Percentiles rank a stretch among this genome's conserved stretches.
These are phyloP conservation scores for Ecdyonurus torrentis DNA, from an alignment of 2,888 invertebrate genomes.

Conservation along the genomic window DNA sequence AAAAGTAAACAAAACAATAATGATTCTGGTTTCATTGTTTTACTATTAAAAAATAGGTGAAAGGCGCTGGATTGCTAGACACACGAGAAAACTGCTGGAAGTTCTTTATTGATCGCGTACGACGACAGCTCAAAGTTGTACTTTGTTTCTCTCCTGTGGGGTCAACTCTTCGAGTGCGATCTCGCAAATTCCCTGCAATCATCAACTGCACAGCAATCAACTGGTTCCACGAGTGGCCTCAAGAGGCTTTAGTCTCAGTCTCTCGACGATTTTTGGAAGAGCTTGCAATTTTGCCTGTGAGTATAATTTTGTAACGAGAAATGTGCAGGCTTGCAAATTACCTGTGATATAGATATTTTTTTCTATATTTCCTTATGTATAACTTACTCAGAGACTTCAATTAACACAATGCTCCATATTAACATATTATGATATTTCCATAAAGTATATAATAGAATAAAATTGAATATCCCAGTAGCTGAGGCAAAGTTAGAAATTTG, in stretches of 20 bases:
- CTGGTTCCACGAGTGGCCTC: slow-evolving; percentile 99
- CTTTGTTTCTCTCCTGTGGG: slow-evolving; percentile 96
- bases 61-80: slow-evolving; percentile 78
- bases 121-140: slow-evolving; percentile 79
- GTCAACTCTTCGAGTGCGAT: slow-evolving; percentile 75
- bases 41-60: slow-evolving; percentile 33
- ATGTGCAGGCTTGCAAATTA: too few relatives aligned
- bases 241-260: slow-evolving; percentile 89
- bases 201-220: slow-evolving; percentile 91
- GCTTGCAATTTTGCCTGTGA: slow-evolving; percentile 59
- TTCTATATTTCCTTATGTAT: too few relatives aligned
- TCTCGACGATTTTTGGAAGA: slow-evolving; percentile 75
- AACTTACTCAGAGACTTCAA: too few relatives aligned
- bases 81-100: slow-evolving; percentile 95
- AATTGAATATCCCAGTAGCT: too few relatives aligned
- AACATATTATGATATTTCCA: too few relatives aligned
- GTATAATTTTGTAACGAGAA: too few relatives aligned
- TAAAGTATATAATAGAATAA: too few relatives aligned
- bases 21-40: not conserved
- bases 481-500: too few relatives aligned
- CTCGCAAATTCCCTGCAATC: slow-evolving; percentile 89
- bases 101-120: slow-evolving; percentile 89
- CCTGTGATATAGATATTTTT: too few relatives aligned
- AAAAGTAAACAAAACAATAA: too few relatives aligned
- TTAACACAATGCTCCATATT: too few relatives aligned